A percentile compares a stretch with the other conserved stretches of the same genome.
Conservation (phyloP, 2,113 vertebrate species). For the Poecilia latipinna region DNA sequence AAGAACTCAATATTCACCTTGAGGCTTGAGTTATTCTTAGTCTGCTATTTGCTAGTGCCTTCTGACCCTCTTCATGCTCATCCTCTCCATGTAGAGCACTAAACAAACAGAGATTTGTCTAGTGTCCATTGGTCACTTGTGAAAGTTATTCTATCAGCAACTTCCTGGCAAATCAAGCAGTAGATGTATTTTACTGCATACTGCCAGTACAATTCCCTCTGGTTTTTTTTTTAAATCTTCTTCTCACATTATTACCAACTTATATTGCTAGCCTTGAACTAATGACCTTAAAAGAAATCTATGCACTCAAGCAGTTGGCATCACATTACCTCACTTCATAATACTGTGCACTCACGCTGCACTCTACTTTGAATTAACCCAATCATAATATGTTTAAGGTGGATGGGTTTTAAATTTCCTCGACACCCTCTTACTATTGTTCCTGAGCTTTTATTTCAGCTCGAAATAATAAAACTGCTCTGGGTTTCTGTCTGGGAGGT, state of each 20-base stretch:
- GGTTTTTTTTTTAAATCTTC: background rate
- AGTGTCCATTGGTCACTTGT: background rate
- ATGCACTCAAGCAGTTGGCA: slow-evolving; percentile 7
- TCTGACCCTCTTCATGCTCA: background rate
- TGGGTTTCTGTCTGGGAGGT: slow-evolving; percentile 19
- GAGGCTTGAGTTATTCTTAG: slow-evolving; percentile 58
- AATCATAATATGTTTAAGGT: slow-evolving; percentile 46
- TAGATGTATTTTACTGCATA: background rate
- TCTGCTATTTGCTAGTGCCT: background rate
- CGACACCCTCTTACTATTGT: slow-evolving; percentile 51
- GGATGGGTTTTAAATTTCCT: slow-evolving; percentile 52
- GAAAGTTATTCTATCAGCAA: background rate
- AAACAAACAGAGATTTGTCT: slow-evolving; percentile 17
- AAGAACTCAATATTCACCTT: too few species aligned
- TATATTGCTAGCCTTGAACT: background rate
- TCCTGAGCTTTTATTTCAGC: slow-evolving; percentile 12
- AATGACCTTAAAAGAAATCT: background rate
- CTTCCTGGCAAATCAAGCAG: background rate
- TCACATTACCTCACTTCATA: slow-evolving; percentile 17
- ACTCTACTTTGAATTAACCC: slow-evolving; percentile 35
- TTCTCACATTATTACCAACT: background rate
- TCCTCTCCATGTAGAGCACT: slow-evolving; percentile 4
- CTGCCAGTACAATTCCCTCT: background rate
- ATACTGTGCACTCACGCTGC: background rate
- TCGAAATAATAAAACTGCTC: slow-evolving; percentile 36